phyloP scores from a whole-genome alignment of 2,113 vertebrate genomes.

The Scophthalmus maximus region DNA sequence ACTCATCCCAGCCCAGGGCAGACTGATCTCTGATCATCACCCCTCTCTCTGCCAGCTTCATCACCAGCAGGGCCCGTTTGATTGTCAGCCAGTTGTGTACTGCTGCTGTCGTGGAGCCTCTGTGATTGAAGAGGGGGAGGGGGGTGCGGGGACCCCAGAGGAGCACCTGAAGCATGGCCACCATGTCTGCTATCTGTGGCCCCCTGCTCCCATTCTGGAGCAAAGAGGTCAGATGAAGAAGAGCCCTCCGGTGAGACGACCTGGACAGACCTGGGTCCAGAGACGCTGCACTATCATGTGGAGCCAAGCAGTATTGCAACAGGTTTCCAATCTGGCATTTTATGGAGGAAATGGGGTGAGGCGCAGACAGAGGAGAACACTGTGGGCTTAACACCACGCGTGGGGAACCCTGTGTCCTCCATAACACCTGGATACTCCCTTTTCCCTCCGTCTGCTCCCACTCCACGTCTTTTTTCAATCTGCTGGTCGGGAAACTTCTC shows the following conservation, averaged over 20 bases:
- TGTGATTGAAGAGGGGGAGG: conserved; percentile 69
- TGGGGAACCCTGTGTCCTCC: conserved; percentile 68
- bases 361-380: too few relatives aligned
- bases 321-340: conserved; percentile 76
- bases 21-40: conserved; percentile 22
- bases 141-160: conserved; percentile 86
- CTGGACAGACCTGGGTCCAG: conserved; percentile 26
- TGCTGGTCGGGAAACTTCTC: not conserved
- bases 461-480: not conserved
- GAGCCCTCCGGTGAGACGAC: conserved; percentile 68
- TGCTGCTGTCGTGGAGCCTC: not conserved
- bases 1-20: conserved; percentile 81
- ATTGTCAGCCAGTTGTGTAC: conserved; percentile 68
- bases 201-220: conserved; percentile 65
- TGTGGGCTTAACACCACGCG: conserved; percentile 78
- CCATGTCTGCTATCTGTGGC: conserved; percentile 57
- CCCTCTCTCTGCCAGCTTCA: conserved; percentile 82
- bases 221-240: conserved; percentile 70
- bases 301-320: conserved; percentile 76
- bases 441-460: not conserved
- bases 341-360: conserved; percentile 56
- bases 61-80: conserved; percentile 82
- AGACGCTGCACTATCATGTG: conserved; percentile 38
- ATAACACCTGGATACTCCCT: conserved; percentile 45
- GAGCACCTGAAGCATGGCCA: conserved; percentile 81